These are phyloP conservation scores for Pharmacophagus antenor DNA, from an alignment of 2,888 invertebrate species.

Conservation along the genomic window DNA sequence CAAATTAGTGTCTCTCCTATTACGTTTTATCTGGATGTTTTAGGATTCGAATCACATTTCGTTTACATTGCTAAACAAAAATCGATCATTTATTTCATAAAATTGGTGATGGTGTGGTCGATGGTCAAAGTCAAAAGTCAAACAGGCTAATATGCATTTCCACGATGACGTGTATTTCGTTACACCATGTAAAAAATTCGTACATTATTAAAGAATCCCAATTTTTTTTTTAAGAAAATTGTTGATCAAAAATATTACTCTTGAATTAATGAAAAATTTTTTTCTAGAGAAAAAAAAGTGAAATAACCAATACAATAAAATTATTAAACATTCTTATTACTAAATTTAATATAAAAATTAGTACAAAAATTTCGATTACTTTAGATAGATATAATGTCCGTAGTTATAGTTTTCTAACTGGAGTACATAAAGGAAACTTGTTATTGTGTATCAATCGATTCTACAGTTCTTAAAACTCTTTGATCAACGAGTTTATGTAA, in stretches of 20 bases:
- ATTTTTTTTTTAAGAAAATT: not conserved
- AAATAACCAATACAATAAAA: not conserved
- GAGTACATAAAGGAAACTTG: too few species aligned
- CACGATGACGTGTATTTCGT: not conserved
- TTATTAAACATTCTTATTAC: not conserved
- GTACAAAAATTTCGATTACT: too few species aligned
- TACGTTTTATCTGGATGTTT: slow-evolving; percentile 26
- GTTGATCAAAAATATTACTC: not conserved
- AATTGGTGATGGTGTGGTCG: not conserved
- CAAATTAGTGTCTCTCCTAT: slow-evolving; percentile 28
- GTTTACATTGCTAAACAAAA: slow-evolving; percentile 31
- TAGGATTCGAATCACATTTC: slow-evolving; percentile 31
- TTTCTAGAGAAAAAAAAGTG: too few species aligned
- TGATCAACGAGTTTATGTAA: not conserved
- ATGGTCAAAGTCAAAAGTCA: slow-evolving; percentile 8
- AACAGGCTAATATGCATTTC: not conserved
- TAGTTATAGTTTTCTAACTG: too few species aligned
- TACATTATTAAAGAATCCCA: not conserved
- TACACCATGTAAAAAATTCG: not conserved
- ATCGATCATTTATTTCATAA: slow-evolving; percentile 19
- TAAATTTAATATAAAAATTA: too few species aligned
- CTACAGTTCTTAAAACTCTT: not conserved
- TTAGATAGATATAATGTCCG: too few species aligned
- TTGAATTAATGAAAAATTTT: too few species aligned
- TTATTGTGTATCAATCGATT: too few species aligned